Evolutionary conservation across 2,113 vertebrate species (phyloP).

Genomic region (Orthonyx spaldingii): DNA sequence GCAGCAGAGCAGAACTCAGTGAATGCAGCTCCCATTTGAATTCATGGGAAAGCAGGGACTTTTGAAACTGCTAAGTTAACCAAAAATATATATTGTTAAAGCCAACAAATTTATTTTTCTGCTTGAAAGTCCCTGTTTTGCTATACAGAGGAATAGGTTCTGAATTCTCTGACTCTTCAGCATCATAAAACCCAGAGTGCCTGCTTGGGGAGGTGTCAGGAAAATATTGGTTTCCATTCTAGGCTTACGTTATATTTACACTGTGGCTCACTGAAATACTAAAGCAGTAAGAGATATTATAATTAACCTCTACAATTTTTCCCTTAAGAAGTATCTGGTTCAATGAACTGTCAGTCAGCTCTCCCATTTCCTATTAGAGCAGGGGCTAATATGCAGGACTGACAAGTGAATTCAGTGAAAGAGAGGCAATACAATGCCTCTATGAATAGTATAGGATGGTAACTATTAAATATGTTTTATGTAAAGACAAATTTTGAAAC

Average conservation of each 20-base stretch:
- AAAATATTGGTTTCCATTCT: constrained; percentile 55
- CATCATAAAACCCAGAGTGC: constrained; percentile 53
- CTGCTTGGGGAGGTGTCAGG: constrained; percentile 58
- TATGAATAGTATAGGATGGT: not conserved
- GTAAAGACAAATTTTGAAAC: not conserved
- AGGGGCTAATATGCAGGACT: not conserved
- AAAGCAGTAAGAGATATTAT: constrained; percentile 44
- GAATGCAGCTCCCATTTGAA: constrained; percentile 55
- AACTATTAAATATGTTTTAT: not conserved
- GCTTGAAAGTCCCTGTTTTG: constrained; percentile 50
- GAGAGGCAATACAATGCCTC: not conserved
- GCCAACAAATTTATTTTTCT: constrained; percentile 59
- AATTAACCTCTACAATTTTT: constrained; percentile 56
- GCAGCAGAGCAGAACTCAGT: constrained; percentile 29
- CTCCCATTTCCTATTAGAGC: not conserved
- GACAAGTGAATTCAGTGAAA: not conserved
- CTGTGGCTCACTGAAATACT: constrained; percentile 32
- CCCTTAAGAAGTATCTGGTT: constrained; percentile 37
- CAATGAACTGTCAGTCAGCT: constrained; percentile 46
- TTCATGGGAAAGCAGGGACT: constrained; percentile 57
- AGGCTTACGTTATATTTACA: constrained; percentile 32
- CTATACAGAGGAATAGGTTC: constrained; percentile 39
- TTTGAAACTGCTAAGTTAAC: constrained; percentile 60
- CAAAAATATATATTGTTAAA: constrained; percentile 65
- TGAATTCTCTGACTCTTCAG: constrained; percentile 50